These are phyloP conservation scores for Hystrix brachyura DNA, from an alignment of 2,113 vertebrate species.

Conservation along the genomic window DNA sequence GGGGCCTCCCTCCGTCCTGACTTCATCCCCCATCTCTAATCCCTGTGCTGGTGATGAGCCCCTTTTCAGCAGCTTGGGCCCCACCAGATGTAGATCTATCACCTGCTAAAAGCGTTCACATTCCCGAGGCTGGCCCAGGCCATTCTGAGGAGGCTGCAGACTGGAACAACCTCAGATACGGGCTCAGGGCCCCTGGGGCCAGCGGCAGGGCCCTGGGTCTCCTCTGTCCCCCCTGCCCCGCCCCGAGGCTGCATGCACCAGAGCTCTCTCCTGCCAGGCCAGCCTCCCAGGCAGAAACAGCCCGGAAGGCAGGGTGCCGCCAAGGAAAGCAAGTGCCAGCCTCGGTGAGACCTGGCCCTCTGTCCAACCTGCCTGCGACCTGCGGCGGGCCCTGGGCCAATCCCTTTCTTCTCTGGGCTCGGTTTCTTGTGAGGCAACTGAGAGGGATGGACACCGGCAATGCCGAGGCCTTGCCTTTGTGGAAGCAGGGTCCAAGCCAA, in stretches of 20 bases:
- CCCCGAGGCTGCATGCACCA: neutral
- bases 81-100: neutral
- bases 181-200: neutral
- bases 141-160: neutral
- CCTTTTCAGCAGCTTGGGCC: neutral
- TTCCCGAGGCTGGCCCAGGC: neutral
- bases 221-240: neutral
- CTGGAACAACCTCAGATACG: neutral
- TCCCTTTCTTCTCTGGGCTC: neutral
- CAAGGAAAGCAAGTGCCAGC: neutral
- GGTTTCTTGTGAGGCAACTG: neutral
- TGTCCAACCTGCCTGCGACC: neutral
- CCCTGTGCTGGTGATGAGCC: neutral
- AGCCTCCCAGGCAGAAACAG: neutral
- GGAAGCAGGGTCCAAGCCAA: neutral
- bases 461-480: neutral
- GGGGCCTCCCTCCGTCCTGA: neutral
- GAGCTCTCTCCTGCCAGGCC: conserved; percentile 1
- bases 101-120: neutral
- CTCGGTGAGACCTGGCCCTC: neutral
- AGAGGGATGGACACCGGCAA: neutral
- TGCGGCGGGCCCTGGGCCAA: neutral
- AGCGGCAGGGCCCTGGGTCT: neutral
- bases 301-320: neutral
- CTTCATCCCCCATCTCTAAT: neutral